These are phyloP conservation scores for Leptinotarsa defecta DNA, from an alignment of 1,140 invertebrate genomes.

Conservation along the genomic window DNA sequence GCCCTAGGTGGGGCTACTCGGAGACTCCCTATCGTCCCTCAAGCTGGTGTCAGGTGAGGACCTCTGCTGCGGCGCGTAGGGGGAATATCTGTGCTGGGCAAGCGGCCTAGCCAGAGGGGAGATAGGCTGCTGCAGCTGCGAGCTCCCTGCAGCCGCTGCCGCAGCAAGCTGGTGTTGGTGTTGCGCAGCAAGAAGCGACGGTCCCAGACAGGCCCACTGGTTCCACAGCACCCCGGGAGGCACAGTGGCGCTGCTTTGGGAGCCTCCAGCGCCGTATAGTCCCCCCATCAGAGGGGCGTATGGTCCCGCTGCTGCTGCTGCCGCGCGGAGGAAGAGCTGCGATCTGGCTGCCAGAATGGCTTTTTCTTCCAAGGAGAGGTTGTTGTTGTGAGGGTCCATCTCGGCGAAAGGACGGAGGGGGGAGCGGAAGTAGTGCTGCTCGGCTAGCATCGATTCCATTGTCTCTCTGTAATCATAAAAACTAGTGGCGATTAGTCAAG, in stretches of 20 bases:
- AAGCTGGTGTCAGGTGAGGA: slow-evolving; percentile 62
- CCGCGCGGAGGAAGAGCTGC: slow-evolving; percentile 69
- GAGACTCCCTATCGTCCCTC: slow-evolving; percentile 56
- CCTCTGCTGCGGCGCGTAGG: slow-evolving; percentile 59
- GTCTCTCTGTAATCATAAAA: slow-evolving; percentile 68
- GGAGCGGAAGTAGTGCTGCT: slow-evolving; percentile 75
- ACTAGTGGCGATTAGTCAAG: slow-evolving; percentile 32
- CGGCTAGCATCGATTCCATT: slow-evolving; percentile 81
- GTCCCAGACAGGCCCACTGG: slow-evolving; percentile 66
- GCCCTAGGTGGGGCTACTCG: slow-evolving; percentile 61
- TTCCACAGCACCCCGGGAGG: slow-evolving; percentile 62
- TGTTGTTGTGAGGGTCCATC: slow-evolving; percentile 69
- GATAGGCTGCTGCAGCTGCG: slow-evolving; percentile 59
- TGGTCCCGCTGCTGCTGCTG: slow-evolving; percentile 63
- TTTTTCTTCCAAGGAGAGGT: slow-evolving; percentile 76
- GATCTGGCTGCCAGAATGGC: slow-evolving; percentile 71
- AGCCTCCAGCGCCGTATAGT: slow-evolving; percentile 61
- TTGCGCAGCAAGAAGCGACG: slow-evolving; percentile 57
- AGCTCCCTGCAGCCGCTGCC: slow-evolving; percentile 56
- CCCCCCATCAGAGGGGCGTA: slow-evolving; percentile 59
- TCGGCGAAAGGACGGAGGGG: slow-evolving; percentile 73
- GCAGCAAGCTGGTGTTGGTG: slow-evolving; percentile 54
- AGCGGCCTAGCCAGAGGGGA: slow-evolving; percentile 58
- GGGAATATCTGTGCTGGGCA: slow-evolving; percentile 63
- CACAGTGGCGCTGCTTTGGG: slow-evolving; percentile 45